Conservation (phyloP, 2,113 vertebrate species). For the Colossoma macropomum region DNA sequence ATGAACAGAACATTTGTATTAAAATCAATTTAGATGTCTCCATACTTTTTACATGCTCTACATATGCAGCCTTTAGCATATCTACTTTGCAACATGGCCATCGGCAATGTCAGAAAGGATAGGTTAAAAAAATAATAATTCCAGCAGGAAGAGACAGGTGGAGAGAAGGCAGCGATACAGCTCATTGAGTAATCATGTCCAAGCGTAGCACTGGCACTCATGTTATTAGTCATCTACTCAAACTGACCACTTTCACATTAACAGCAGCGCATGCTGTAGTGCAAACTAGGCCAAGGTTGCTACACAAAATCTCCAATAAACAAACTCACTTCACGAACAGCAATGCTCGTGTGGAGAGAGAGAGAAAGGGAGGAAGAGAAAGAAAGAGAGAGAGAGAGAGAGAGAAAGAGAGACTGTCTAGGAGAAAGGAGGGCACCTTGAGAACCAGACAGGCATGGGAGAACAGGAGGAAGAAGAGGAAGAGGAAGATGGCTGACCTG, state of each 20-base stretch:
- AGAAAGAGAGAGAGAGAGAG: constrained; percentile 7
- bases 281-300: constrained; percentile 53
- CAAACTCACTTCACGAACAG: constrained; percentile 46
- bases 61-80: constrained; percentile 33
- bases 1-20: not conserved
- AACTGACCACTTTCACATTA: constrained; percentile 26
- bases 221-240: constrained; percentile 29
- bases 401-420: constrained; percentile 30
- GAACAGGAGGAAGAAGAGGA: constrained; percentile 41
- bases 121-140: not conserved
- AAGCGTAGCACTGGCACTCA: not conserved
- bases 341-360: constrained; percentile 15
- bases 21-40: not conserved
- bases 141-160: not conserved
- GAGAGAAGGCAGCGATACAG: constrained; percentile 17
- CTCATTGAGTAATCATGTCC: constrained; percentile 25
- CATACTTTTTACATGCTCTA: not conserved
- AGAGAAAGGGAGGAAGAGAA: constrained; percentile 11
- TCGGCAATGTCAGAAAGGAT: constrained; percentile 35
- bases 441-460: constrained; percentile 32
- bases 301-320: constrained; percentile 40
- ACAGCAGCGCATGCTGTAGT: not conserved
- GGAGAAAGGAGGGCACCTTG: constrained; percentile 52
- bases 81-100: not conserved
- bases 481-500: not conserved